Percentiles rank a stretch among this genome's conserved stretches.
These are phyloP conservation scores for Lagopus leucura DNA, from an alignment of 2,113 vertebrate genomes.

Conservation along the genomic window DNA sequence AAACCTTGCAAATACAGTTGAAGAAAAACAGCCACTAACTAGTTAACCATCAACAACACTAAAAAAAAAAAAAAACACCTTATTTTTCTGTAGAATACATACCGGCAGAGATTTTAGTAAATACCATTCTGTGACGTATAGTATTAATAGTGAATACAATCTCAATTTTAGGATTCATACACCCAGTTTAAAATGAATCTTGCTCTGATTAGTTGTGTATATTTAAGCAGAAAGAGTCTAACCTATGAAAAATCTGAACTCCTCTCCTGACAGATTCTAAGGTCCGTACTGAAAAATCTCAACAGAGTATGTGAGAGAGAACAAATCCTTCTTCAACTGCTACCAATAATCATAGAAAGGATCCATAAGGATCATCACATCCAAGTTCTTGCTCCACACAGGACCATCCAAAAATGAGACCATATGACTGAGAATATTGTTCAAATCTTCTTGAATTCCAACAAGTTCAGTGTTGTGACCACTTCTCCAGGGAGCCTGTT, in stretches of 20 bases:
- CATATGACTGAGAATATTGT: too few relatives aligned
- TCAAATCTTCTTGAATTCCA: too few relatives aligned
- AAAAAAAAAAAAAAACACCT: background rate
- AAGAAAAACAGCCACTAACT: background rate
- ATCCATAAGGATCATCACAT: too few relatives aligned
- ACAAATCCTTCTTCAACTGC: background rate
- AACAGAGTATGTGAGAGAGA: background rate
- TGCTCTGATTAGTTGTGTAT: accelerated
- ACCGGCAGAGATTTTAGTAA: background rate
- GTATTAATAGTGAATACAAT: background rate
- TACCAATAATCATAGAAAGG: too few relatives aligned
- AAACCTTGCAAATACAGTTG: background rate
- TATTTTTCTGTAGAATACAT: background rate
- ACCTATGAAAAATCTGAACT: background rate
- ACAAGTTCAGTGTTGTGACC: too few relatives aligned
- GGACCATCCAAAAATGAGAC: too few relatives aligned
- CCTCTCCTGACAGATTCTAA: background rate
- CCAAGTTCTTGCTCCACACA: too few relatives aligned
- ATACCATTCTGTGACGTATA: background rate
- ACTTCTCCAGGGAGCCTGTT: too few relatives aligned
- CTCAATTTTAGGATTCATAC: background rate
- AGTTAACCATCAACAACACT: background rate
- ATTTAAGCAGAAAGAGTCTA: background rate
- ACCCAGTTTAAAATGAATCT: background rate
- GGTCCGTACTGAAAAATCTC: background rate